phyloP scores from a whole-genome alignment of 2,113 vertebrate genomes.

The Kryptolebias marmoratus region DNA sequence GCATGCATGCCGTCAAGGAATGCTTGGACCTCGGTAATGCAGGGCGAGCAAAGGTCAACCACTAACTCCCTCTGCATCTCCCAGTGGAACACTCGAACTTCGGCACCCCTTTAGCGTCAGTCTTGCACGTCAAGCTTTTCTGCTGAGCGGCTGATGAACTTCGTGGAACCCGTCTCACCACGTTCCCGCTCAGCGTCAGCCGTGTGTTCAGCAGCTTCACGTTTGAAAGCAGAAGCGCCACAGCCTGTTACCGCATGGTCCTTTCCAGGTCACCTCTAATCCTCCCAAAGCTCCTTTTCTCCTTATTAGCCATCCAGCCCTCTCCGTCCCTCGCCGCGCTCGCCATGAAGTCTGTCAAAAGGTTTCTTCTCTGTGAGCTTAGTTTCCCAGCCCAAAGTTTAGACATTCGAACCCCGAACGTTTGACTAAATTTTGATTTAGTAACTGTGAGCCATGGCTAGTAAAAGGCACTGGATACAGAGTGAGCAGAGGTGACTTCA shows the following conservation, averaged over 20 bases:
- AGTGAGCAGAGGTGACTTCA: background rate
- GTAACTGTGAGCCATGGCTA: background rate
- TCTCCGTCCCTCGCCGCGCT: constrained; percentile 25
- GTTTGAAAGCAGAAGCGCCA: constrained; percentile 46
- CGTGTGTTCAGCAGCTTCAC: constrained; percentile 27
- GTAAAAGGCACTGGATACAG: background rate
- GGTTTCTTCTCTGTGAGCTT: constrained; percentile 7
- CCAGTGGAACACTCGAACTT: too few species aligned
- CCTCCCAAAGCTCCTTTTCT: constrained; percentile 77
- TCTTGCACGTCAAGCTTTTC: background rate
- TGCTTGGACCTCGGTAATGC: too few species aligned
- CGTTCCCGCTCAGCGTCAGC: background rate
- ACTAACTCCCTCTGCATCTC: background rate
- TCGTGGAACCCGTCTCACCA: background rate
- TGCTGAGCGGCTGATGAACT: background rate
- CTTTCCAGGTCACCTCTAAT: constrained; percentile 77
- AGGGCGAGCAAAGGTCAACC: background rate
- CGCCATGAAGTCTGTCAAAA: constrained; percentile 8
- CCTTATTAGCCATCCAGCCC: constrained; percentile 66
- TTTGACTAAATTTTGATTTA: background rate
- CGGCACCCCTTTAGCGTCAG: background rate
- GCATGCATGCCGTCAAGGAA: too few species aligned
- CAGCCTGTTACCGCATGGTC: constrained; percentile 50
- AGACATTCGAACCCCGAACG: background rate
- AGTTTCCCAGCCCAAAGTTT: constrained; percentile 22